Percentiles rank a stretch among this genome's conserved stretches.
phyloP scores from a whole-genome alignment of 1,140 invertebrate genomes.

The Mercenaria mercenaria region DNA sequence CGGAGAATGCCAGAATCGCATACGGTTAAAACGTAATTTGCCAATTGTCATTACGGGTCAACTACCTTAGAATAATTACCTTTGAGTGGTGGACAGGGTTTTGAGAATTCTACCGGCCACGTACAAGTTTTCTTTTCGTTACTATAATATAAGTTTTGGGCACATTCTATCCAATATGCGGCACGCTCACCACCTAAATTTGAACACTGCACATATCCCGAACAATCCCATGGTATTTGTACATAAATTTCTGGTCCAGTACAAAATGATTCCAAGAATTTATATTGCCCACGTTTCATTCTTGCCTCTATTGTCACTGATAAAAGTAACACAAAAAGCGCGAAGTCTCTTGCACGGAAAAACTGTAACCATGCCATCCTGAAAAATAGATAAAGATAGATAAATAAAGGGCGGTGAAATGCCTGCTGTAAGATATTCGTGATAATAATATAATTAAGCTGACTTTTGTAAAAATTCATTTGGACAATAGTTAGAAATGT shows the following conservation, averaged over 20 bases:
- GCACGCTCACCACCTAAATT: conserved; percentile 43
- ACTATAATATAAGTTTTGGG: conserved; percentile 55
- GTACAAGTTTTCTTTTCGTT: conserved; percentile 59
- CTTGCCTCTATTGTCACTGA: conserved; percentile 31
- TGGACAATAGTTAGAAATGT: no score
- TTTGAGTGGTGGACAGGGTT: conserved; percentile 61
- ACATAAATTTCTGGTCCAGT: conserved; percentile 59
- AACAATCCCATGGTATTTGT: conserved; percentile 62
- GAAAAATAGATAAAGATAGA: conserved; percentile 18
- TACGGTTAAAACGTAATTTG: no score
- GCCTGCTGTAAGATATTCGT: no score
- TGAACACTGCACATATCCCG: conserved; percentile 64
- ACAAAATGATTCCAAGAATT: conserved; percentile 63
- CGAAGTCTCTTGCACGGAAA: background rate
- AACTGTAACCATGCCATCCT: conserved; percentile 6
- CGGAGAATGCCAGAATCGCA: no score
- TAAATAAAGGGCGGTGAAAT: no score
- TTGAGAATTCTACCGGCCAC: conserved; percentile 55
- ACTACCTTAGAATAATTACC: conserved; percentile 33
- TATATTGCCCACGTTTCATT: conserved; percentile 63
- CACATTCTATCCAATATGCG: conserved; percentile 64
- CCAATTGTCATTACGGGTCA: no score
- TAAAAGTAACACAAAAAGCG: background rate
- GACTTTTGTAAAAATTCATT: no score
- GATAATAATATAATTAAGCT: no score